A percentile compares a stretch with the other conserved stretches of the same genome.
phyloP scores from a whole-genome alignment of 1,140 invertebrate genomes.

The Neuroterus valhalla region DNA sequence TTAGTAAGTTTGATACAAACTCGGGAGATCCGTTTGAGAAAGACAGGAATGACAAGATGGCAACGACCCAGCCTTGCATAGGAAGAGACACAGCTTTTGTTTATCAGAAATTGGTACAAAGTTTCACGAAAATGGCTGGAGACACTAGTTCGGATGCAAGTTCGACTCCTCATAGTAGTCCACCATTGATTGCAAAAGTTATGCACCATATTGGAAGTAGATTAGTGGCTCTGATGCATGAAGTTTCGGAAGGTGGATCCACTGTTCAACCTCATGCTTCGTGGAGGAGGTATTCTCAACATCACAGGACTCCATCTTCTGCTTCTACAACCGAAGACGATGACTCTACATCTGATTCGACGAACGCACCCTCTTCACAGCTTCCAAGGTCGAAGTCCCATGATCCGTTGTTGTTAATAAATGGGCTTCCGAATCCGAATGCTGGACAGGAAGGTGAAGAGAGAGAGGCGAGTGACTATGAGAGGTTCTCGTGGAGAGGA shows the following conservation, averaged over 20 bases:
- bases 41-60: constrained; percentile 58
- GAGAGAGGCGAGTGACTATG: constrained; percentile 89
- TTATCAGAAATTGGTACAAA: constrained; percentile 88
- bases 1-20: constrained; percentile 86
- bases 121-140: constrained; percentile 83
- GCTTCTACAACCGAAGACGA: constrained; percentile 87
- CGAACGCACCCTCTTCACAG: constrained; percentile 65
- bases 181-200: constrained; percentile 91
- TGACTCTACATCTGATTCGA: constrained; percentile 80
- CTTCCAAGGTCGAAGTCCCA: constrained; percentile 85
- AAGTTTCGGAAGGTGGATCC: constrained; percentile 85
- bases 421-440: constrained; percentile 69
- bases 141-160: constrained; percentile 71
- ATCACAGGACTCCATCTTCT: constrained; percentile 79
- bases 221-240: constrained; percentile 93
- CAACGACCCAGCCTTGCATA: constrained; percentile 66
- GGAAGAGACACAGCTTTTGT: constrained; percentile 87
- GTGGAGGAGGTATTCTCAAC: constrained; percentile 67
- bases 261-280: constrained; percentile 68
- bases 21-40: constrained; percentile 79
- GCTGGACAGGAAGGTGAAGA: constrained; percentile 79
- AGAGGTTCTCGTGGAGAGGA: constrained; percentile 91
- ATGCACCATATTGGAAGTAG: constrained; percentile 94
- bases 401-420: constrained; percentile 81
- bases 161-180: constrained; percentile 82